Evolutionary conservation across 2,113 vertebrate genomes (phyloP).

Genomic region (Archilochus colubris): DNA sequence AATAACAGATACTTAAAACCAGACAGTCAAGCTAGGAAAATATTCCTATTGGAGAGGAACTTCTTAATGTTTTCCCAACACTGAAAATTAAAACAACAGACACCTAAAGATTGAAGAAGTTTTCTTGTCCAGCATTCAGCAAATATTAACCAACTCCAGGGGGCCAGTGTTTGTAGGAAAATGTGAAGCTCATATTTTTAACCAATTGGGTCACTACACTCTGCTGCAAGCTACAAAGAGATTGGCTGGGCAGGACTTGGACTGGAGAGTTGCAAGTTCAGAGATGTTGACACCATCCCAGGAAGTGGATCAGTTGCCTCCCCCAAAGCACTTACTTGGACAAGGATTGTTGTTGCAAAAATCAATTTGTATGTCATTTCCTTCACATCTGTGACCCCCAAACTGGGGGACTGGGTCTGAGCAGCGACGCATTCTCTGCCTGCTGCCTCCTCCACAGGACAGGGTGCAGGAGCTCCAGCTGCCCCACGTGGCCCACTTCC

Average conservation of each 20-base stretch:
- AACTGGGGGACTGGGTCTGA: slow-evolving; percentile 86
- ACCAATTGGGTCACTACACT: background rate
- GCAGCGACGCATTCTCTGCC: slow-evolving; percentile 87
- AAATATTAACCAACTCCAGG: background rate
- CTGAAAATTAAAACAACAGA: background rate
- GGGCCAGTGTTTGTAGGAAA: accelerated
- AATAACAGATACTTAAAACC: background rate
- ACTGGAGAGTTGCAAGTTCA: background rate
- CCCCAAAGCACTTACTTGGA: slow-evolving; percentile 81
- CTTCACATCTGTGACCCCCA: slow-evolving; percentile 89
- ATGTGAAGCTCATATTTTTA: background rate
- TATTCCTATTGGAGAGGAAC: background rate
- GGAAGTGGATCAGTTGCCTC: accelerated
- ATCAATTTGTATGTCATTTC: slow-evolving; percentile 86
- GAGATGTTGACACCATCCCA: background rate
- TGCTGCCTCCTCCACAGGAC: slow-evolving; percentile 91
- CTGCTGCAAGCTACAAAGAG: background rate
- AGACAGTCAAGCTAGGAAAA: background rate
- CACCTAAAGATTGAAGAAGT: background rate
- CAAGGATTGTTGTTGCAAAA: slow-evolving; percentile 95
- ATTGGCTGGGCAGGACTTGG: background rate
- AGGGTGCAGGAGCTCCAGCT: slow-evolving; percentile 90
- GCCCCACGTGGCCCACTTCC: slow-evolving; percentile 90
- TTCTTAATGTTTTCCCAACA: background rate
- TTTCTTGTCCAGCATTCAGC: background rate